Evolutionary conservation across 2,797 vertebrate genomes (phyloP), one percentile per base, ranked within the genome.

Genomic region (Sebastes trivittatus): DNA sequence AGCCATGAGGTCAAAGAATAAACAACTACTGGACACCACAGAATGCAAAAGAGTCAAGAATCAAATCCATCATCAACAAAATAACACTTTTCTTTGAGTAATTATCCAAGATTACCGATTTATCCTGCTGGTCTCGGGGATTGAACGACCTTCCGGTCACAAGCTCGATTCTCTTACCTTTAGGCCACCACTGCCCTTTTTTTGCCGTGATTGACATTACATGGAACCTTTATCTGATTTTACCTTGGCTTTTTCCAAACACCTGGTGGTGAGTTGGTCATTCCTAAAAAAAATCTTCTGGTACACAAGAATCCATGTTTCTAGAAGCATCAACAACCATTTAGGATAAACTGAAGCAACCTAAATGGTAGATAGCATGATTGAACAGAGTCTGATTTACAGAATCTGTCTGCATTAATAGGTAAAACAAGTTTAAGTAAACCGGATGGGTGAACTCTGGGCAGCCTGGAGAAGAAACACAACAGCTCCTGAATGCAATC

Each of bases 1-100:
- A 20, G 38, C 9, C 65, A 58, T 38, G 46, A 72, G 46, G 56
- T 84, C 29, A 25, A 74, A 80, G 75, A 61, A 69, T 68, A 60
- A 71, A 67, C 49, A 58, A 66, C 27, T n/a, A 18, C 32, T 27
- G 29, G 58, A 18, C 13, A 25, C 23, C 13, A 54, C 32, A 78
- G 64, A 63, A 46, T 62, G 8, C 18, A 68, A 61, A 56, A 22
- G n/a, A 65, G 60, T 81, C 34, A 52, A 67, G 58, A 81, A 69
- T 78, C n/a, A 13, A 25, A 56, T 23, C 49, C 63, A 55, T 72
- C 34, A 18, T 59, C 13, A 58, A 64, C 64, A 67, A 59, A 80
- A 69, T 32, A 55, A 58, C n/a, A 25, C 5, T 36, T 38, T 76
- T 67, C 11, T 29, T 56, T 11, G 2, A n/a, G 32, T 60, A 7